phyloP scores from a whole-genome alignment of 2,888 invertebrate species.

The Exephanes ischioxanthus region DNA sequence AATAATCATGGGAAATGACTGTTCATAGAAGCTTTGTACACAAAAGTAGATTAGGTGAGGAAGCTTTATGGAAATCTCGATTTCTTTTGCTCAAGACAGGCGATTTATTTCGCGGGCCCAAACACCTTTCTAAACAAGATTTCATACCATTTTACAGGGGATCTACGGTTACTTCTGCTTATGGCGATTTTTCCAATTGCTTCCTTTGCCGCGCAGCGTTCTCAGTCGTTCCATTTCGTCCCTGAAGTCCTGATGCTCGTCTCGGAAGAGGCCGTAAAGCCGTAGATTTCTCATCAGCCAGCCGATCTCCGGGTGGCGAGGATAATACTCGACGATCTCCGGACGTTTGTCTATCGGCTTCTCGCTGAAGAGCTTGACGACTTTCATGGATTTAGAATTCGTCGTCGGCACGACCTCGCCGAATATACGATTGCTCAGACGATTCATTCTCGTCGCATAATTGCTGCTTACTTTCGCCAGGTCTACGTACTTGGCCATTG shows the following conservation, averaged over 20 bases:
- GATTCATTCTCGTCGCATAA: slow-evolving; percentile 94
- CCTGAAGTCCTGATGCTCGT: slow-evolving; percentile 95
- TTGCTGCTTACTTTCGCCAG: slow-evolving; percentile 90
- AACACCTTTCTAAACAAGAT: background rate
- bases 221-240: slow-evolving; percentile 94
- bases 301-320: slow-evolving; percentile 92
- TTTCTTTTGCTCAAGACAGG: too few relatives aligned
- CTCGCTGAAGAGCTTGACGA: slow-evolving; percentile 91
- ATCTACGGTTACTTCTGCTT: slow-evolving; percentile 2
- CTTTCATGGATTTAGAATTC: slow-evolving; percentile 91
- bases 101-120: background rate
- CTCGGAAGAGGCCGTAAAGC: slow-evolving; percentile 92
- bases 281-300: slow-evolving; percentile 90
- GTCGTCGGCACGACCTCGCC: slow-evolving; percentile 94
- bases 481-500: slow-evolving; percentile 89
- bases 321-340: slow-evolving; percentile 93
- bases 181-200: slow-evolving; percentile 55
- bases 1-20: too few relatives aligned
- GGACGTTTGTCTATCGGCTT: slow-evolving; percentile 91
- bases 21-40: too few relatives aligned
- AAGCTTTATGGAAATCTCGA: too few relatives aligned
- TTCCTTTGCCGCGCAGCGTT: slow-evolving; percentile 90
- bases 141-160: background rate
- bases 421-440: slow-evolving; percentile 94
- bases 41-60: too few relatives aligned